Conservation (phyloP, 2,888 invertebrate genomes). For the Hipparchia semele region DNA sequence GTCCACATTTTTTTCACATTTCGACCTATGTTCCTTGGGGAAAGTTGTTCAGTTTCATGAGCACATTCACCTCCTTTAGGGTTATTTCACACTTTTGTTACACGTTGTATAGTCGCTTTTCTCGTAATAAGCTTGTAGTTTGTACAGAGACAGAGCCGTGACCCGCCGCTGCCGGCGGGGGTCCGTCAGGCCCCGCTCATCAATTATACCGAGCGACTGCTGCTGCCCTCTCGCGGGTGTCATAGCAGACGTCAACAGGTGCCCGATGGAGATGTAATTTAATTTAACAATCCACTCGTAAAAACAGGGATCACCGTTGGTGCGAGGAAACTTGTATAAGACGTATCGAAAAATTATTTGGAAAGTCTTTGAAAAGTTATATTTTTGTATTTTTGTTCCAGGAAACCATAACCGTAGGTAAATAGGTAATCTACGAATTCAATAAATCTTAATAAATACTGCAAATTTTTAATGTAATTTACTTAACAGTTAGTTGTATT, state of each 20-base stretch:
- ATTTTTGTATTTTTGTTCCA: no score
- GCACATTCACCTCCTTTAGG: no score
- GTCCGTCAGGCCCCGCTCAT: conserved; percentile 60
- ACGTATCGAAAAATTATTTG: conserved; percentile 4
- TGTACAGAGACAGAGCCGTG: conserved; percentile 41
- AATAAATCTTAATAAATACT: no score
- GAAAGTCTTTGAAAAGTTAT: background rate
- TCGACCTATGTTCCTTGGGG: no score
- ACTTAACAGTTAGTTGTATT: no score
- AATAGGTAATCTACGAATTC: no score
- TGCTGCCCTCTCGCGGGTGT: conserved; percentile 43
- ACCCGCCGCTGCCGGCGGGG: conserved; percentile 58
- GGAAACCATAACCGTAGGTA: no score
- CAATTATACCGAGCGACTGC: conserved; percentile 55
- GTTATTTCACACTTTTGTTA: no score
- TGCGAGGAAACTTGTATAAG: background rate
- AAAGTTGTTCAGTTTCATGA: no score
- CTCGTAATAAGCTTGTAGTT: conserved; percentile 19
- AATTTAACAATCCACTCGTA: conserved; percentile 36
- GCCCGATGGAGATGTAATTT: conserved; percentile 47
- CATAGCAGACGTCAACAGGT: conserved; percentile 64
- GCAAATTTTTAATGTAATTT: no score
- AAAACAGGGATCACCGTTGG: conserved; percentile 24
- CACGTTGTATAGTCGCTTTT: background rate
- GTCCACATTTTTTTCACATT: no score